Percentiles rank a stretch among this genome's conserved stretches.
Evolutionary conservation across 1,140 invertebrate genomes (phyloP).

Genomic region (Thaumatotibia leucotreta): DNA sequence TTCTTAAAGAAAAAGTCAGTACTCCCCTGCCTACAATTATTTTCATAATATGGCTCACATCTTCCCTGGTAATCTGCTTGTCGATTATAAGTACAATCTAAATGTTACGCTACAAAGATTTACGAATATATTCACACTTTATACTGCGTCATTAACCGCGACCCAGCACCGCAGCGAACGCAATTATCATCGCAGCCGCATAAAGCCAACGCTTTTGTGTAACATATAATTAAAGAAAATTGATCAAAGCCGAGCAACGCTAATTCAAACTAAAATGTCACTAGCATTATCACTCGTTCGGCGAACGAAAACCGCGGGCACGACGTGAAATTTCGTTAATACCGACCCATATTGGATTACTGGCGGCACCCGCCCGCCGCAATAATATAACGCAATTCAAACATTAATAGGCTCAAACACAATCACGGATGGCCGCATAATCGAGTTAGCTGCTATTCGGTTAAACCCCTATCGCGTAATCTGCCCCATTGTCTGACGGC

Average conservation of each 20-base stretch:
- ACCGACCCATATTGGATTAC: constrained; percentile 64
- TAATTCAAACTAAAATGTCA: constrained; percentile 20
- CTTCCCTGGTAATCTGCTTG: too few species aligned
- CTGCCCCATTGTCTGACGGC: constrained; percentile 67
- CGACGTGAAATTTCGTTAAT: constrained; percentile 56
- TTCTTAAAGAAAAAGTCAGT: too few species aligned
- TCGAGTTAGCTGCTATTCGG: constrained; percentile 71
- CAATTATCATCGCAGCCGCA: neutral
- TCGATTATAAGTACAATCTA: too few species aligned
- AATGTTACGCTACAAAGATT: neutral
- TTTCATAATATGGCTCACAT: too few species aligned
- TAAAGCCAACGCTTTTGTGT: neutral
- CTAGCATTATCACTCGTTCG: constrained; percentile 30
- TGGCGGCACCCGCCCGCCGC: constrained; percentile 47
- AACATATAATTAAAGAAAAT: constrained; percentile 16
- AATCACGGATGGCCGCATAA: constrained; percentile 73
- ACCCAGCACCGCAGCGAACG: neutral
- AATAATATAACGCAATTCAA: constrained; percentile 75
- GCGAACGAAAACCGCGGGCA: constrained; percentile 34
- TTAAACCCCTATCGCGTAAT: constrained; percentile 70
- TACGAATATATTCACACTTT: neutral
- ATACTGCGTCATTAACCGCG: neutral
- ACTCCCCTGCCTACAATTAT: too few species aligned
- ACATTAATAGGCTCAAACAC: constrained; percentile 72
- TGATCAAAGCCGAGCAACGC: constrained; percentile 12